phyloP scores from a whole-genome alignment of 2,888 invertebrate genomes.

The Steinernema carpocapsae region DNA sequence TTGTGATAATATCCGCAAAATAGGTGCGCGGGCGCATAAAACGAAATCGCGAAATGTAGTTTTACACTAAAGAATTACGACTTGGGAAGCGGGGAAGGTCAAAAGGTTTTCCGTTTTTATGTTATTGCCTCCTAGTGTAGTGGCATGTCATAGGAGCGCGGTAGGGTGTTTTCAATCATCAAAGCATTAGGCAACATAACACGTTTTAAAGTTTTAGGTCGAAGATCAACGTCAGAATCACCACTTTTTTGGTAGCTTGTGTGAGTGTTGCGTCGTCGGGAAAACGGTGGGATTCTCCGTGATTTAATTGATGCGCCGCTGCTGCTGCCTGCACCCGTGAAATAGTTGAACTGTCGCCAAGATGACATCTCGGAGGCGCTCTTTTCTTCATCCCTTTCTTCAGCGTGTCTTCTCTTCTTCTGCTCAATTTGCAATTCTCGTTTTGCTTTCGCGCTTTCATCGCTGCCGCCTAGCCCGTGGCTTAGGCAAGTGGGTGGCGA shows the following conservation, averaged over 20 bases:
- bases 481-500: background rate
- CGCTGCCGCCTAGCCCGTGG: constrained; percentile 12
- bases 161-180: no score
- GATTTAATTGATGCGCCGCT: background rate
- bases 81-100: background rate
- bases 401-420: background rate
- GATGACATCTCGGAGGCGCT: no score
- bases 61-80: constrained; percentile 9
- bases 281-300: background rate
- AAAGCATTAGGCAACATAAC: constrained; percentile 17
- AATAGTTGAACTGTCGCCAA: constrained; percentile 24
- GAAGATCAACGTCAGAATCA: background rate
- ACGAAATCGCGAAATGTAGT: constrained; percentile 18
- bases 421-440: constrained; percentile 31
- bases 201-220: background rate
- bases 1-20: constrained; percentile 3
- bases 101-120: constrained; percentile 25
- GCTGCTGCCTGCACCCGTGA: background rate
- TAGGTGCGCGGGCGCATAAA: constrained; percentile 4
- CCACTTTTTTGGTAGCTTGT: no score
- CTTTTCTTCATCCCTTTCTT: no score
- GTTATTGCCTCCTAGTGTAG: constrained; percentile 4
- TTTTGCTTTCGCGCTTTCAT: constrained; percentile 28
- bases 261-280: background rate
- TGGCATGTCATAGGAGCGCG: background rate